A percentile compares a stretch with the other conserved stretches of the same genome.
Evolutionary conservation across 2,113 vertebrate species (phyloP).

Genomic region (Polypterus senegalus): DNA sequence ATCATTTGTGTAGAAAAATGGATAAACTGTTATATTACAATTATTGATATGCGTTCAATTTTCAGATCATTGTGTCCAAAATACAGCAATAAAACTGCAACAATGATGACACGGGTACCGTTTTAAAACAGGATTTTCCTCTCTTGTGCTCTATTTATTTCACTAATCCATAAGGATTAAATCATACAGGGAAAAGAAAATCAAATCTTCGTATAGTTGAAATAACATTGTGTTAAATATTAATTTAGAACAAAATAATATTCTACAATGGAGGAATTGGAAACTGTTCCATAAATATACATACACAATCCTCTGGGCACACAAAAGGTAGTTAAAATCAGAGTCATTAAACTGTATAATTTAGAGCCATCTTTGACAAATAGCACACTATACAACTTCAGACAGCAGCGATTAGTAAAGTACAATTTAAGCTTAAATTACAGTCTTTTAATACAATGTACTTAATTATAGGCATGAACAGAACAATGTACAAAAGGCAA

Average conservation of each 20-base stretch:
- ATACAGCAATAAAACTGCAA: neutral
- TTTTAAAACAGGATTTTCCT: neutral
- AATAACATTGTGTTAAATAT: conserved; percentile 35
- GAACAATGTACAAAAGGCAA: conserved; percentile 23
- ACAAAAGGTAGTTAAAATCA: conserved; percentile 22
- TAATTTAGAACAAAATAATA: conserved; percentile 25
- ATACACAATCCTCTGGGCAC: conserved; percentile 21
- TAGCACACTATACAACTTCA: conserved; percentile 16
- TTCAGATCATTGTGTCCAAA: neutral
- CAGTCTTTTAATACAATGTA: conserved; percentile 32
- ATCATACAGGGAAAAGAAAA: conserved; percentile 29
- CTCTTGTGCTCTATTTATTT: conserved; percentile 40
- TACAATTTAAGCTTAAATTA: conserved; percentile 39
- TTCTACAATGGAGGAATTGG: conserved; percentile 8
- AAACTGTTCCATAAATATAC: conserved; percentile 31
- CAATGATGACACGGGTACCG: neutral
- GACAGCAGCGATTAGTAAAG: conserved; percentile 38
- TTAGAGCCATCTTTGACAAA: conserved; percentile 17
- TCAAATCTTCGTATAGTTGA: conserved; percentile 20
- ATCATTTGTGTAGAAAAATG: too few relatives aligned
- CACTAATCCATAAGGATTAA: conserved; percentile 48
- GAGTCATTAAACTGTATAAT: conserved; percentile 20
- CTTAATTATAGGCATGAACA: conserved; percentile 15
- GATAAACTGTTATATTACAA: too few relatives aligned
- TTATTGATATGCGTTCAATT: too few relatives aligned